Evolutionary conservation across 2,113 vertebrate genomes (phyloP).

Genomic region (Nothocercus nigrocapillus): DNA sequence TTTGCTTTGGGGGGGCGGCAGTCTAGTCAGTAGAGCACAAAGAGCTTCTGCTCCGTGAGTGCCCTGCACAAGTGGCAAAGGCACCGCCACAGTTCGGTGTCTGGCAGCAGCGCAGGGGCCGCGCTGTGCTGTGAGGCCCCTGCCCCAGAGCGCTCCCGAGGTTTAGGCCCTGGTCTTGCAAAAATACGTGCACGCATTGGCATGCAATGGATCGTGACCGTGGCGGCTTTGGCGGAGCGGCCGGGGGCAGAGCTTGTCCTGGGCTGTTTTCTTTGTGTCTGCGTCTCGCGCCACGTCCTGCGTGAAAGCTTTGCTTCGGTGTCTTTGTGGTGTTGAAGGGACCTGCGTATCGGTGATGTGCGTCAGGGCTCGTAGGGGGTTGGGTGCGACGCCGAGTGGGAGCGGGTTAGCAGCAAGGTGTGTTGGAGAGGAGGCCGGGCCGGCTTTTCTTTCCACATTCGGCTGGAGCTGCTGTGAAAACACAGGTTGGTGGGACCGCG

Average conservation of each 20-base stretch:
- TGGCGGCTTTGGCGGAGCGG: background rate
- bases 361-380: background rate
- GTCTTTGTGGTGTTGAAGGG: rapidly evolving
- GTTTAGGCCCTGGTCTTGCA: background rate
- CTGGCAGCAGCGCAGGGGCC: background rate
- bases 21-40: background rate
- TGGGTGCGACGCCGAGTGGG: rapidly evolving
- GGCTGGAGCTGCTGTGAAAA: background rate
- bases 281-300: background rate
- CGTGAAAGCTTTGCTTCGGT: background rate
- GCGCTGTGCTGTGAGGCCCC: rapidly evolving
- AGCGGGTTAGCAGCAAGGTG: background rate
- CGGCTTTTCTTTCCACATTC: background rate
- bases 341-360: background rate
- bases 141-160: background rate
- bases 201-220: too few species aligned
- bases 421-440: background rate
- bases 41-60: background rate
- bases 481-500: background rate
- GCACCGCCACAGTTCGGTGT: rapidly evolving
- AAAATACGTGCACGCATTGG: rapidly evolving
- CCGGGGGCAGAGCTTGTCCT: rapidly evolving
- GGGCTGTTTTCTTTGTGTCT: background rate
- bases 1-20: background rate
- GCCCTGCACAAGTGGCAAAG: background rate